phyloP scores from a whole-genome alignment of 2,797 vertebrate species.

The Balearica regulorum region DNA sequence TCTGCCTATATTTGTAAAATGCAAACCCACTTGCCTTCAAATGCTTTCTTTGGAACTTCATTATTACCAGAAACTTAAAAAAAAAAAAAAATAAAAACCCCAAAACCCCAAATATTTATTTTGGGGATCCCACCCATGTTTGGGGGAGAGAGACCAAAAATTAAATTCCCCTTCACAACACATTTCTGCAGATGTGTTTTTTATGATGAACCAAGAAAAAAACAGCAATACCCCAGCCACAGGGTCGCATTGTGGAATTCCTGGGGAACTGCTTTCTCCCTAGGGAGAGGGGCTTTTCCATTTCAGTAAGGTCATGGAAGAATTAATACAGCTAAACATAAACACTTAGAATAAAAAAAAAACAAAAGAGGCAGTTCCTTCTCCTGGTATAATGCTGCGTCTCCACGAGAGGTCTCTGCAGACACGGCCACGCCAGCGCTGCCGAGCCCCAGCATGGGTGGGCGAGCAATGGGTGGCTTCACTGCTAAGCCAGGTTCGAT shows the following conservation, averaged over 20 bases:
- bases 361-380: background rate
- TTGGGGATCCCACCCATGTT: background rate
- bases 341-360: background rate
- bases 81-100: too few species aligned
- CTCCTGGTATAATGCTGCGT: background rate
- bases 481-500: background rate
- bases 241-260: background rate
- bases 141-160: background rate
- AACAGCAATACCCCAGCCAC: background rate
- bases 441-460: fast-evolving
- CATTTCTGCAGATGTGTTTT: background rate
- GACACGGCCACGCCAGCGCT: fast-evolving
- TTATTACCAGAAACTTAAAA: background rate
- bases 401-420: background rate
- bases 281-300: background rate
- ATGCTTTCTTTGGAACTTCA: background rate
- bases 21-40: background rate
- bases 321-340: background rate
- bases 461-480: fast-evolving
- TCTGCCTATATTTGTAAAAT: background rate
- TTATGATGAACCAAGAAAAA: background rate
- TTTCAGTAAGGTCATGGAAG: background rate
- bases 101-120: too few species aligned
- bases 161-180: background rate
- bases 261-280: fast-evolving